Evolutionary conservation across 2,797 vertebrate species (phyloP), one percentile per base, ranked within the genome.

Genomic region (Cryptoblepharus egeriae): DNA sequence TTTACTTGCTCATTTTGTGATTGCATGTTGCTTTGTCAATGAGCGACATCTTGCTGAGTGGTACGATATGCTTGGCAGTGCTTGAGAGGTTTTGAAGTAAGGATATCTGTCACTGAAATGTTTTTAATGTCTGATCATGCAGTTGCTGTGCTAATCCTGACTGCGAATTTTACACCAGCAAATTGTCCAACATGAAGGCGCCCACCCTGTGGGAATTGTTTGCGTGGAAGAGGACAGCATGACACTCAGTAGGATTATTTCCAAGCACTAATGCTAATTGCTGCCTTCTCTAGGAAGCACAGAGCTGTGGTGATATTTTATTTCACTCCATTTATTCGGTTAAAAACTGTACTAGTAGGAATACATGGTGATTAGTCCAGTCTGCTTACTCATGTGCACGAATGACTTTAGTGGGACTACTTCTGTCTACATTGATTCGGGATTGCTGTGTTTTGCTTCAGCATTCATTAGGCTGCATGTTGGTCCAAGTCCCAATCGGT

Each of bases 31-130:
- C 28, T 52, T 64, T 72, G 65, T 42, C 58, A 55, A 26, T 45
- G 78, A 55, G 52, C n/a, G 73, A 65, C 73, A 80, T 72, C 52
- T 80, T 77, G n/a, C 78, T 80, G 78, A 75, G 73, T 76, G 45
- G 49, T 45, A 5, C 1, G 45, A 71, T 75, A 45, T n/a, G 20
- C 60, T 72, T 85, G 67, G 35, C 67, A 45, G 73, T 28, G 68
- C 58, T 65, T 71, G 45, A 57, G 65, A 85, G 65, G 32, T 80
- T 77, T 74, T 68, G 70, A 49, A 60, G n/a, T 74, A 13, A 73
- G n/a, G 55, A 37, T 45, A 61, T 73, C 57, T 65, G 77, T 13
- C 16, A 42, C 28, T 52, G 52, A 68, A 75, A 68, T 30, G 24
- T 26, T 52, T 52, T 52, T 73, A 30, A 30, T 73, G 70, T 37